phyloP scores from a whole-genome alignment of 2,888 invertebrate species.

The Dasypogon diadema region DNA sequence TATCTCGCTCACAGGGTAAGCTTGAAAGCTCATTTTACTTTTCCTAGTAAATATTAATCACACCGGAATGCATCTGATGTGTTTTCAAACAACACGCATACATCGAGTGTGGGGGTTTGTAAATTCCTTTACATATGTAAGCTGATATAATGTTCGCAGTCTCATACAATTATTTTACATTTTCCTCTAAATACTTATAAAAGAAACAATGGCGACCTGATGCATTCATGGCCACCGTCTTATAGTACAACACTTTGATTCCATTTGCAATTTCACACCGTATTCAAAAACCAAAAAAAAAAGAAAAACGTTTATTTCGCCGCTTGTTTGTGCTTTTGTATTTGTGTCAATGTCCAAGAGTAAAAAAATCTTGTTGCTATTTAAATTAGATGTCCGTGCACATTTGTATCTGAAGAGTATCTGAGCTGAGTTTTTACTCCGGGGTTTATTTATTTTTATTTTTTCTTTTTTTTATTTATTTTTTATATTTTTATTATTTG shows the following conservation, averaged over 20 bases:
- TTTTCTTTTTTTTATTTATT: too few relatives aligned
- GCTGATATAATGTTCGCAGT: slow-evolving; percentile 47
- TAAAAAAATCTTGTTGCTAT: background rate
- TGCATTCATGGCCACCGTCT: background rate
- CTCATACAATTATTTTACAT: slow-evolving; percentile 44
- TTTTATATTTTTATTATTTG: background rate
- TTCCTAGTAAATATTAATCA: slow-evolving; percentile 15
- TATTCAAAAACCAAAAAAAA: too few relatives aligned
- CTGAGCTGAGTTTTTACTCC: too few relatives aligned
- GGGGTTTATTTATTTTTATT: too few relatives aligned
- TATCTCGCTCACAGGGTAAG: slow-evolving; percentile 50
- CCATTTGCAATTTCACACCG: slow-evolving; percentile 27
- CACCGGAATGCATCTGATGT: slow-evolving; percentile 5
- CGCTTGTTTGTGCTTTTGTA: background rate
- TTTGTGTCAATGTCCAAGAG: background rate
- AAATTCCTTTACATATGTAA: slow-evolving; percentile 32
- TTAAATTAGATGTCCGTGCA: background rate
- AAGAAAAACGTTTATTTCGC: background rate
- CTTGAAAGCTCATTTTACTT: slow-evolving; percentile 46
- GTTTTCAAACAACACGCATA: background rate
- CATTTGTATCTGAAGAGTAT: background rate
- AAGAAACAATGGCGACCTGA: background rate
- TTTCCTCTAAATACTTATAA: slow-evolving; percentile 21
- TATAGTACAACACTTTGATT: slow-evolving; percentile 27
- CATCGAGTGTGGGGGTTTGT: background rate